Evolutionary conservation across 1,140 invertebrate genomes (phyloP).

Genomic region (Reticulitermes speratus): DNA sequence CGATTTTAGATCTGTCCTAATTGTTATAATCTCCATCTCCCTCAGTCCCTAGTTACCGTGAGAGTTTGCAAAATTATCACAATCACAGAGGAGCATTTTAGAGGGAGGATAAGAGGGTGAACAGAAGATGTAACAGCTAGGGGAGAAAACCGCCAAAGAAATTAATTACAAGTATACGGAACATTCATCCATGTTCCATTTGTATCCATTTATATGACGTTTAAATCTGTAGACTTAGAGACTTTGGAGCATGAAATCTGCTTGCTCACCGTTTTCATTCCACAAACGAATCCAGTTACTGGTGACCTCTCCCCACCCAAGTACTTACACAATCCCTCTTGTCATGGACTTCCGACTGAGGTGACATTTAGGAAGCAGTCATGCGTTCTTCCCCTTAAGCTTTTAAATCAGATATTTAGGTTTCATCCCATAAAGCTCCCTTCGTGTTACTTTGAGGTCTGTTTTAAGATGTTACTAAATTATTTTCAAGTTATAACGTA

Average conservation of each 20-base stretch:
- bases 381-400: background rate
- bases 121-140: background rate
- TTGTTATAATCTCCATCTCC: background rate
- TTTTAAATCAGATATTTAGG: background rate
- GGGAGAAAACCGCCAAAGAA: background rate
- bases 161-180: slow-evolving; percentile 20
- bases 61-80: slow-evolving; percentile 1
- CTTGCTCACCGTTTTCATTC: background rate
- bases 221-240: slow-evolving; percentile 20
- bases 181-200: slow-evolving; percentile 8
- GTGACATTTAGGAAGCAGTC: background rate
- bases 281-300: background rate
- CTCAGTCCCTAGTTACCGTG: background rate
- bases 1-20: background rate
- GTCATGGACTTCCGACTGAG: background rate
- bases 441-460: no score
- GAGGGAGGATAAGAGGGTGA: background rate
- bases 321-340: background rate
- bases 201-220: slow-evolving; percentile 17
- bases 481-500: no score
- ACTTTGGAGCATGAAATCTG: background rate
- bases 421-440: background rate
- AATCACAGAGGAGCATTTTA: background rate
- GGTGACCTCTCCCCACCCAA: background rate
- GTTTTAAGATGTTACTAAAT: no score